Evolutionary conservation across 2,888 invertebrate genomes (phyloP), one percentile per base, ranked within the genome.

Genomic region (Conops quadrifasciatus): DNA sequence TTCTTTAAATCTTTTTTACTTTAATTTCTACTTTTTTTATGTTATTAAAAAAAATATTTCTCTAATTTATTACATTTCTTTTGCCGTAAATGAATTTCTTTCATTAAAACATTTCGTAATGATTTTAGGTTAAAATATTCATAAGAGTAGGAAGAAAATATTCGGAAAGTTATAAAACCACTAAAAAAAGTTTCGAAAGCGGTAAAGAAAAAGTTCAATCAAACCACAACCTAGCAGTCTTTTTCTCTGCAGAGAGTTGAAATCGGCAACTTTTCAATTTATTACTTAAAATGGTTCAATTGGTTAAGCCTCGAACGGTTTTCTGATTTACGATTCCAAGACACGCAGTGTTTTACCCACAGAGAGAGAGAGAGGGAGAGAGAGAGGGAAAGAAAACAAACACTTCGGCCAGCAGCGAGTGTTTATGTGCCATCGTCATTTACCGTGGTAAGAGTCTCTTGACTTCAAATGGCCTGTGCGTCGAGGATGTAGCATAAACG

Each of bases 251-350:
- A 36, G 70, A 74, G 75, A 77, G 74, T 78, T 68, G 77, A 80
- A 56, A 79, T 80, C 79, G 77, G 79, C 75, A 80, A 79, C 78
- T 79, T 79, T 80, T 80, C 79, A 80, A 80, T 79, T 80, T 80
- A 80, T 80, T 79, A 78, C 78, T 78, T 78, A 79, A 80, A 80
- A 78, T 79, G 79, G 79, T 79, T 80, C 79, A 80, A 80, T 80
- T 80, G 80, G 80, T 78, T 79, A 78, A 79, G 76, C 78, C 77
- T 78, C 80, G 79, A 80, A 80, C 79, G 78, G 78, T 79, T 80
- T 79, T 79, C 78, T 80, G 79, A 80, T 80, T 80, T 79, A 80
- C 78, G 77, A 75, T 74, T 53, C 67, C 73, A 75, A 76, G 73
- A 77, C 80, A 80, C 79, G 80, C 80, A 78, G 79, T 76, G 74